These are phyloP conservation scores for Dromaius novaehollandiae DNA, from an alignment of 2,113 vertebrate genomes.

Conservation along the genomic window DNA sequence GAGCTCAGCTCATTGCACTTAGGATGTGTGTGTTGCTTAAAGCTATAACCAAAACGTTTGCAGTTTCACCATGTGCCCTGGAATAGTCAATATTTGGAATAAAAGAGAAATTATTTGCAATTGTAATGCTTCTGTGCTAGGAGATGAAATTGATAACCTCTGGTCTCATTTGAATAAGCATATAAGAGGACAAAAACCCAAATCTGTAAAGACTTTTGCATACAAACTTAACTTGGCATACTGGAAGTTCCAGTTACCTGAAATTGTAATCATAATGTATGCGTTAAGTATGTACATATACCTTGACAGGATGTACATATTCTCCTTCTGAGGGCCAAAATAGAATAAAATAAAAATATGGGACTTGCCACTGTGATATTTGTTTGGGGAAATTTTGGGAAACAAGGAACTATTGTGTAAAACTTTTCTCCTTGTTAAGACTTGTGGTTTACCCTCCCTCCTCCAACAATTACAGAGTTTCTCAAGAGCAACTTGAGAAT, in stretches of 20 bases:
- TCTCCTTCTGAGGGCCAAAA: neutral
- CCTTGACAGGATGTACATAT: neutral
- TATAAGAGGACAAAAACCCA: neutral
- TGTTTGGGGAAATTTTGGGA: slow-evolving; percentile 24
- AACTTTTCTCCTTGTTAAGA: slow-evolving; percentile 38
- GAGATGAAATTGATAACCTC: slow-evolving; percentile 31
- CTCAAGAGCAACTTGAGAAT: slow-evolving; percentile 44
- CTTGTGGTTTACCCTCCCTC: slow-evolving; percentile 40
- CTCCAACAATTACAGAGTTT: slow-evolving; percentile 42
- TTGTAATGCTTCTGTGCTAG: neutral
- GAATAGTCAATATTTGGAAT: slow-evolving; percentile 46
- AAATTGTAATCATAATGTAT: neutral
- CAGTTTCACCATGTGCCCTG: slow-evolving; percentile 1
- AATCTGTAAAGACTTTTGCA: slow-evolving; percentile 8
- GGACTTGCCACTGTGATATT: neutral
- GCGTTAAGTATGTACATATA: neutral
- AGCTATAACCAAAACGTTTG: slow-evolving; percentile 26
- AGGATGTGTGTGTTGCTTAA: neutral
- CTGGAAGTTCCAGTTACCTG: neutral
- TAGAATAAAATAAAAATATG: neutral
- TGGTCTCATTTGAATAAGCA: slow-evolving; percentile 27
- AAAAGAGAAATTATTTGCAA: slow-evolving; percentile 40
- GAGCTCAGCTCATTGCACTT: slow-evolving; percentile 21
- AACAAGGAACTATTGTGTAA: slow-evolving; percentile 43
- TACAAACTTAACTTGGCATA: slow-evolving; percentile 12